phyloP scores from a whole-genome alignment of 2,888 invertebrate species.

The Andrena dorsata region DNA sequence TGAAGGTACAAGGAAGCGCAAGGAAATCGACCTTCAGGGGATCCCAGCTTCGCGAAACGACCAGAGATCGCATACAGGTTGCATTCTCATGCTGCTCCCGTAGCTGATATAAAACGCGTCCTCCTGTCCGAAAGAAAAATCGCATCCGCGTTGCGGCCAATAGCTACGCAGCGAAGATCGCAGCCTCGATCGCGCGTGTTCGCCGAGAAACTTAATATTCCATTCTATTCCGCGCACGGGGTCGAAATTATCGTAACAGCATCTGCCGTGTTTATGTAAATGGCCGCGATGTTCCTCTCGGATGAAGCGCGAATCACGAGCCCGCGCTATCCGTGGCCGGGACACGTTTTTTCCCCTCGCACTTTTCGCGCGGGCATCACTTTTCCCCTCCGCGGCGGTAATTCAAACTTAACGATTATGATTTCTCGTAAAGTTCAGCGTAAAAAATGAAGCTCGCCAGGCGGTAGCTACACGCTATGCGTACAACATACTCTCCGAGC shows the following conservation, averaged over 20 bases:
- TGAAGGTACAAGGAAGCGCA: constrained; percentile 48
- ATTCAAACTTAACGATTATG: background rate
- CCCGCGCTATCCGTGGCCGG: background rate
- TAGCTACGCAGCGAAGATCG: constrained; percentile 44
- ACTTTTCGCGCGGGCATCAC: background rate
- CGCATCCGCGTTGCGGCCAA: constrained; percentile 35
- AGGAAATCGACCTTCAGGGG: constrained; percentile 24
- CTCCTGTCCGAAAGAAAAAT: constrained; percentile 15
- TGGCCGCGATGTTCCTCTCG: constrained; percentile 57
- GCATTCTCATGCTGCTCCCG: constrained; percentile 49
- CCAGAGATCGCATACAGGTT: constrained; percentile 37
- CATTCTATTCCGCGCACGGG: constrained; percentile 54
- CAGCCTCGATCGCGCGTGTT: constrained; percentile 41
- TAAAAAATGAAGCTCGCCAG: background rate
- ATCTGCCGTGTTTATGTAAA: constrained; percentile 73
- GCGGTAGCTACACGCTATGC: background rate
- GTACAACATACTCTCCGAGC: background rate
- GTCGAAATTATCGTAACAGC: constrained; percentile 71
- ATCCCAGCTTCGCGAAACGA: constrained; percentile 35
- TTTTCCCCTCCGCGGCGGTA: background rate
- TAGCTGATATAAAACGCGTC: constrained; percentile 28
- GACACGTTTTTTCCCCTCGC: background rate
- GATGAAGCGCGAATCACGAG: constrained; percentile 47
- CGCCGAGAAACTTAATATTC: constrained; percentile 67
- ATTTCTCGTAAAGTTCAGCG: background rate